Percentiles rank a stretch among this genome's conserved stretches.
phyloP scores from a whole-genome alignment of 2,113 vertebrate species.

The Cyanoderma ruficeps region DNA sequence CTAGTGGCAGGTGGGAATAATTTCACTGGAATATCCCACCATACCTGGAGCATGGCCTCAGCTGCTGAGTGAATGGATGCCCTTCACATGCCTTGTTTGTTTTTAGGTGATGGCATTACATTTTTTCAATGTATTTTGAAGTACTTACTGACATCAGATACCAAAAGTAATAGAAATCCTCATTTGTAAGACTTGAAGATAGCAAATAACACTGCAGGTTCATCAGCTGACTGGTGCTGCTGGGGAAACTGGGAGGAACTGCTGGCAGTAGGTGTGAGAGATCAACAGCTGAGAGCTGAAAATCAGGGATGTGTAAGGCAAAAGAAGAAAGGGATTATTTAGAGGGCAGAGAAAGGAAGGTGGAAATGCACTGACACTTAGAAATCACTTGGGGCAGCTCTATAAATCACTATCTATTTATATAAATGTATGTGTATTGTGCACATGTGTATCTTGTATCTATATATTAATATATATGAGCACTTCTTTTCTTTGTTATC shows the following conservation, averaged over 20 bases:
- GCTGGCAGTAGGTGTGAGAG: not conserved
- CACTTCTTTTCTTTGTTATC: not conserved
- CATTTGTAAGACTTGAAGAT: not conserved
- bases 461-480: not conserved
- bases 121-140: not conserved
- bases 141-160: not conserved
- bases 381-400: not conserved
- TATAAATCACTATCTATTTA: no score
- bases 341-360: not conserved
- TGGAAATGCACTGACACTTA: not conserved
- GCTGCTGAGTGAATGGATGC: not conserved
- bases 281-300: not conserved
- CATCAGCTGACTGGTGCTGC: not conserved
- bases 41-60: rapidly evolving
- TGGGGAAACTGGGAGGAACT: not conserved
- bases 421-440: not conserved
- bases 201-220: not conserved
- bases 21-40: not conserved
- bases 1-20: not conserved
- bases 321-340: not conserved
- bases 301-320: not conserved
- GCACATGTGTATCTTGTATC: not conserved
- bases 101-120: not conserved
- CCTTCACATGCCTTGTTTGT: not conserved
- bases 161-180: not conserved